Evolutionary conservation across 2,113 vertebrate genomes (phyloP).

Genomic region (Podarcis muralis): DNA sequence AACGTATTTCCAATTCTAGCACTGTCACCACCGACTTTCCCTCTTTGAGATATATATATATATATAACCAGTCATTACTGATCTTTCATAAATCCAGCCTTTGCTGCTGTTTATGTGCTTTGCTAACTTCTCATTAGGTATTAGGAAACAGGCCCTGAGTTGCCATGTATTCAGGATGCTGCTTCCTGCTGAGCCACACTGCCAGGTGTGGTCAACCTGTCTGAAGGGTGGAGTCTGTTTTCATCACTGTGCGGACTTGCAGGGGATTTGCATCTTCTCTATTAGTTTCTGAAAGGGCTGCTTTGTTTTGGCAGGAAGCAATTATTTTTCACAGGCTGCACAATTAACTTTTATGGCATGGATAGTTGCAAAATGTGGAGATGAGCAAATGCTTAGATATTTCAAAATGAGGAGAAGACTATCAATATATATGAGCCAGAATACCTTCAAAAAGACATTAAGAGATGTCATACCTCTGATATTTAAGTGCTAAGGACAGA

Average conservation of each 20-base stretch:
- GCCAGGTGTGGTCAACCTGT: neutral
- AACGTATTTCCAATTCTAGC: conserved; percentile 2
- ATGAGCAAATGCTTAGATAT: neutral
- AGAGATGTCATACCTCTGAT: neutral
- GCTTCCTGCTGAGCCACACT: neutral
- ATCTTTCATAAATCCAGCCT: neutral
- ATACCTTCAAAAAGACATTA: neutral
- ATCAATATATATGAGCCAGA: neutral
- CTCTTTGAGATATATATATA: neutral
- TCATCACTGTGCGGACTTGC: neutral
- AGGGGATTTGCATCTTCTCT: neutral
- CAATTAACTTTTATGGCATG: neutral
- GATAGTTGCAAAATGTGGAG: neutral
- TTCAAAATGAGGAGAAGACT: neutral
- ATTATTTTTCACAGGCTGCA: neutral
- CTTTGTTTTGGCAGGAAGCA: neutral
- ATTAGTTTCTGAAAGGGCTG: neutral
- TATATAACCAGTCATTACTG: neutral
- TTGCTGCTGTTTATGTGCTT: neutral
- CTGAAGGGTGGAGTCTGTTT: neutral
- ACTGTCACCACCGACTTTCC: neutral
- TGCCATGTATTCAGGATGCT: neutral
- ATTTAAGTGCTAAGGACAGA: neutral
- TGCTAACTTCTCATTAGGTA: neutral
- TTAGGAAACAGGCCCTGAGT: neutral